Percentiles rank a stretch among this genome's conserved stretches.
These are phyloP conservation scores for Cephus pulcher DNA, from an alignment of 2,888 invertebrate genomes.

Conservation along the genomic window DNA sequence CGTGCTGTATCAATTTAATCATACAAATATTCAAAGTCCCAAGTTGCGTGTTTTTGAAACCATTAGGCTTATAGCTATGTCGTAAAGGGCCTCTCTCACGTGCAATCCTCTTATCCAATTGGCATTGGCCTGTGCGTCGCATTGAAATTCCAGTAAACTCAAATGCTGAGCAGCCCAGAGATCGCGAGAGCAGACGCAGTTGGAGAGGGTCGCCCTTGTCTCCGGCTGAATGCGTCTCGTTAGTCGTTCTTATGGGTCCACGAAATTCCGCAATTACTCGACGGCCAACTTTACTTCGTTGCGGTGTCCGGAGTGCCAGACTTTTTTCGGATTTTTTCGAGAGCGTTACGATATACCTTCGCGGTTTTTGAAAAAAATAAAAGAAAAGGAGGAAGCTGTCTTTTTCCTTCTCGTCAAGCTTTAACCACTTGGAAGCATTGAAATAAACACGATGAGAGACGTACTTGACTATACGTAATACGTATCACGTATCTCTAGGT, in stretches of 20 bases:
- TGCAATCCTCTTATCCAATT: background rate
- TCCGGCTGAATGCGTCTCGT: conserved; percentile 45
- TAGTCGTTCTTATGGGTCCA: conserved; percentile 40
- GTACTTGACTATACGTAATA: background rate
- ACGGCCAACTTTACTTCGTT: background rate
- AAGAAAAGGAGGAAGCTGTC: background rate
- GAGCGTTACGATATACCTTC: background rate
- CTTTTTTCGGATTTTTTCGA: background rate
- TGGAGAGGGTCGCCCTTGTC: background rate
- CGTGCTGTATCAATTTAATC: background rate
- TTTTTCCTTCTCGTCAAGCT: background rate
- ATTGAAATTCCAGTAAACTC: background rate
- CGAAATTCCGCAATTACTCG: conserved; percentile 42
- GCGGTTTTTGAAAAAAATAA: background rate
- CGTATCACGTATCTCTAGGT: background rate
- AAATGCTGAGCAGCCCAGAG: background rate
- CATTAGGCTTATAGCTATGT: background rate
- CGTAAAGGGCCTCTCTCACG: background rate
- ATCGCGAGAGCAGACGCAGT: background rate
- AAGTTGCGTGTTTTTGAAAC: no score
- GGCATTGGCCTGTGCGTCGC: background rate
- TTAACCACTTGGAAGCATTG: background rate
- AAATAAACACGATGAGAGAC: background rate
- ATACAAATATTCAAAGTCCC: background rate
- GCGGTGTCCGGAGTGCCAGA: background rate